Conservation (phyloP, 2,888 invertebrate species). For the Hypselothyrea guttata region DNA sequence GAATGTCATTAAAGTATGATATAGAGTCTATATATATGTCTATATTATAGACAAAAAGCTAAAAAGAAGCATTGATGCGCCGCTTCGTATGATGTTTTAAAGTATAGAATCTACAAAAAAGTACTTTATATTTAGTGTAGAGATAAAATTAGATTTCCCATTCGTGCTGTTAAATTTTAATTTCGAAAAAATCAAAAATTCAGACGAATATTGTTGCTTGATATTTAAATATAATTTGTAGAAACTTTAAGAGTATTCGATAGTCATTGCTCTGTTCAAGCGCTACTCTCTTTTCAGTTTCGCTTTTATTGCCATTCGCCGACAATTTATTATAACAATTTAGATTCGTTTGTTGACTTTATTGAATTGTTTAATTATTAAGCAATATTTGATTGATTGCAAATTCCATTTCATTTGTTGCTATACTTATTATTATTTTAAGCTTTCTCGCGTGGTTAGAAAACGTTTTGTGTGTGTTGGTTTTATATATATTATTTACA, state of each 20-base stretch:
- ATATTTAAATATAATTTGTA: not conserved
- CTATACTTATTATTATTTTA: constrained; percentile 56
- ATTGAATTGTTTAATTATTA: constrained; percentile 75
- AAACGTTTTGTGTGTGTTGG: constrained; percentile 36
- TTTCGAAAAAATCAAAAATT: too few species aligned
- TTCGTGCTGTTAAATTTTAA: too few species aligned
- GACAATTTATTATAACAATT: constrained; percentile 65
- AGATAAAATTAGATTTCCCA: too few species aligned
- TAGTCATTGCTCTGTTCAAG: constrained; percentile 1
- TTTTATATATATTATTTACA: constrained; percentile 4
- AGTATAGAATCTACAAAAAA: too few species aligned
- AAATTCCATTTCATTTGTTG: constrained; percentile 67
- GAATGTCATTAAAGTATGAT: too few species aligned
- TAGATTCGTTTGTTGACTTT: constrained; percentile 65
- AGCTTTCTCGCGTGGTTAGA: constrained; percentile 58
- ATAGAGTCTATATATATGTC: too few species aligned
- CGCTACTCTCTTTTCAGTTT: constrained; percentile 14
- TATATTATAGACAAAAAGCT: too few species aligned
- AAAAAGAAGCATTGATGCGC: too few species aligned
- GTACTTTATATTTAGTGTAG: too few species aligned
- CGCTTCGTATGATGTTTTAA: too few species aligned
- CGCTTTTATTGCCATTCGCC: constrained; percentile 42
- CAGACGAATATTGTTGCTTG: too few species aligned
- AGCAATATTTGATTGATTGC: constrained; percentile 74
- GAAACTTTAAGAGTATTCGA: constrained; percentile 21